Evolutionary conservation across 2,888 invertebrate genomes (phyloP).

Genomic region (Acleris holmiana): DNA sequence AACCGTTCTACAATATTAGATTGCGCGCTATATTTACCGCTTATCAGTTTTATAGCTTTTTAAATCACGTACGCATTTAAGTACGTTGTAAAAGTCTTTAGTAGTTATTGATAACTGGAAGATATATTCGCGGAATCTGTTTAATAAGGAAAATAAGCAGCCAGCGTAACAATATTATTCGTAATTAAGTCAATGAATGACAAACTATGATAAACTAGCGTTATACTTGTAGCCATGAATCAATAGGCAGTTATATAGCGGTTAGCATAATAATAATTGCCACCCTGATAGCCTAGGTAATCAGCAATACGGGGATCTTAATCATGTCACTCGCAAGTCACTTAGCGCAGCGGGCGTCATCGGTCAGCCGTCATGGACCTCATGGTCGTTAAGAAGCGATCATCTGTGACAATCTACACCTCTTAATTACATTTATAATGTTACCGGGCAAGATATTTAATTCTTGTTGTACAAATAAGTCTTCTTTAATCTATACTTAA

Average conservation of each 20-base stretch:
- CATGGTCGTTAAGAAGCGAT: slow-evolving; percentile 13
- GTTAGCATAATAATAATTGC: slow-evolving; percentile 6
- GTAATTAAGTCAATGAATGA: slow-evolving; percentile 3
- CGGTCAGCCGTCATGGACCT: slow-evolving; percentile 2
- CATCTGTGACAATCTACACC: slow-evolving; percentile 23
- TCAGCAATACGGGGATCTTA: slow-evolving; percentile 6
- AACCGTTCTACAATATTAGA: neutral
- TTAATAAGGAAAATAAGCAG: too few relatives aligned
- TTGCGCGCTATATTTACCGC: slow-evolving; percentile 4
- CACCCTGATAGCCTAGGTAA: slow-evolving; percentile 21
- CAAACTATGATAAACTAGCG: slow-evolving; percentile 4
- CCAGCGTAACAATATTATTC: too few relatives aligned
- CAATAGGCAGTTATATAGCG: slow-evolving; percentile 12
- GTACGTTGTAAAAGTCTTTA: slow-evolving; percentile 1
- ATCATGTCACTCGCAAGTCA: slow-evolving; percentile 5
- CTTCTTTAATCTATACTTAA: too few relatives aligned
- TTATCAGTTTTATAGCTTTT: slow-evolving; percentile 4
- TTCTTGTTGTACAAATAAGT: too few relatives aligned
- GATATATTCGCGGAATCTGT: slow-evolving; percentile 8
- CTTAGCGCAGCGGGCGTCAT: neutral
- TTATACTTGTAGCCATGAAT: slow-evolving; percentile 16
- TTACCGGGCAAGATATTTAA: too few relatives aligned
- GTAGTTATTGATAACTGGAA: neutral
- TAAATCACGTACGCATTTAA: neutral
- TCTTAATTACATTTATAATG: slow-evolving; percentile 28